These are phyloP conservation scores for Onychomys leucogaster DNA, from an alignment of 2,797 vertebrate species.

Conservation along the genomic window DNA sequence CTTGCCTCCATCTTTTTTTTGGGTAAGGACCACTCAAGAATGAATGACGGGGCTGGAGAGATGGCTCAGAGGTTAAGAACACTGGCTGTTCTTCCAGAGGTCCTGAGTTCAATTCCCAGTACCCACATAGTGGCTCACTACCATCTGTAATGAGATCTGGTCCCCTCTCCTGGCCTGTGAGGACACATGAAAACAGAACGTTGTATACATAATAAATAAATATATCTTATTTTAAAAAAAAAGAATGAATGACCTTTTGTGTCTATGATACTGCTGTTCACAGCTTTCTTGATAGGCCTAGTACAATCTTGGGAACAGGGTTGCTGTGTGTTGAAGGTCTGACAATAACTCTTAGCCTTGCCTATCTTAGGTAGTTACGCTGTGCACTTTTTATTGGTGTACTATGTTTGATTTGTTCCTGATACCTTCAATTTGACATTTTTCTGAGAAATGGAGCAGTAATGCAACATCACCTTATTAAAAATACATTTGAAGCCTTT, in stretches of 20 bases:
- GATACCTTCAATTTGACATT: slow-evolving; percentile 85
- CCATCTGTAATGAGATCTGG: too few relatives aligned
- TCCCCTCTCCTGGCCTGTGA: too few relatives aligned
- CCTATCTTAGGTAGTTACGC: slow-evolving; percentile 89
- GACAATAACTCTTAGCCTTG: slow-evolving; percentile 85
- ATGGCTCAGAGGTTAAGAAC: too few relatives aligned
- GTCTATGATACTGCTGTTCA: slow-evolving; percentile 79
- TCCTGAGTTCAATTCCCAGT: too few relatives aligned
- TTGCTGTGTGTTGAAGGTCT: slow-evolving; percentile 86
- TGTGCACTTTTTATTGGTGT: slow-evolving; percentile 87
- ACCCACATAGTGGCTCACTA: too few relatives aligned
- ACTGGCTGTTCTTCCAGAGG: too few relatives aligned
- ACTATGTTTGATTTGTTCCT: slow-evolving; percentile 87
- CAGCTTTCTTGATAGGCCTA: slow-evolving; percentile 87
- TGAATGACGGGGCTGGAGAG: too few relatives aligned
- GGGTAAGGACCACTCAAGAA: slow-evolving; percentile 55
- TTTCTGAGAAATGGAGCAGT: slow-evolving; percentile 87
- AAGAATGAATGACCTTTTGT: slow-evolving; percentile 67
- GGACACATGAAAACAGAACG: too few relatives aligned
- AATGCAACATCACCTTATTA: slow-evolving; percentile 90
- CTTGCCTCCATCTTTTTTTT: slow-evolving; percentile 78
- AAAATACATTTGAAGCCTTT: slow-evolving; percentile 91
- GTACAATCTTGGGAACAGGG: slow-evolving; percentile 86
- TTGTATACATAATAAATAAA: too few relatives aligned
- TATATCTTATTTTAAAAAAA: too few relatives aligned